Conservation (phyloP, 2,888 invertebrate genomes). For the Holacanthella duospinosa region DNA sequence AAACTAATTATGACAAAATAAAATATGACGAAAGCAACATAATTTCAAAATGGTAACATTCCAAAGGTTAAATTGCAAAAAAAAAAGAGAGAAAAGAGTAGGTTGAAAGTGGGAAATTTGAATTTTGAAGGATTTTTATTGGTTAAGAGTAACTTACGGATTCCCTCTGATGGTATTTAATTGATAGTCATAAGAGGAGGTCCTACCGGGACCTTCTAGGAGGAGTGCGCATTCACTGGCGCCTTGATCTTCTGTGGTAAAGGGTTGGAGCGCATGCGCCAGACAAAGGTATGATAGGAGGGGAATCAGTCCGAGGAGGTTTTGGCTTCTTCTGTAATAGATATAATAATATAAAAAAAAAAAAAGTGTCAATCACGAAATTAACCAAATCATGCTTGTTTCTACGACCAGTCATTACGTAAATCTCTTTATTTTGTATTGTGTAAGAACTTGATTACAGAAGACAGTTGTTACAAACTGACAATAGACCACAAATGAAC, state of each 20-base stretch:
- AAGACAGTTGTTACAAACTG: no score
- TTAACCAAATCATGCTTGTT: no score
- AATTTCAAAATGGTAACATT: no score
- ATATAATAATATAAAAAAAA: constrained; percentile 3
- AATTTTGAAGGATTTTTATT: constrained; percentile 6
- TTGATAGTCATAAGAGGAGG: constrained; percentile 72
- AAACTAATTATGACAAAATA: no score
- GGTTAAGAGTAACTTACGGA: constrained; percentile 68
- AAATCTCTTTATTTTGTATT: no score
- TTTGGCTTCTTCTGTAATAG: constrained; percentile 35
- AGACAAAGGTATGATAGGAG: constrained; percentile 17
- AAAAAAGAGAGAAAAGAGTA: no score
- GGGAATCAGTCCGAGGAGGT: constrained; percentile 20
- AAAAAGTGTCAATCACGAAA: no score
- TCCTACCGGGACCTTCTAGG: constrained; percentile 64
- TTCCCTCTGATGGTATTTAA: constrained; percentile 64
- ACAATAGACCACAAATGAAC: neutral
- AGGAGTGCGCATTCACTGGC: constrained; percentile 63
- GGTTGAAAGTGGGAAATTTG: no score
- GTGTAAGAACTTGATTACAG: no score
- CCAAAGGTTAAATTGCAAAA: no score
- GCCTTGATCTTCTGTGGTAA: constrained; percentile 39
- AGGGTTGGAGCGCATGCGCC: constrained; percentile 14
- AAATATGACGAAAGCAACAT: no score
- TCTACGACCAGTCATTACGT: no score